Conservation (phyloP, 1,140 invertebrate genomes). For the Drosophila bifasciata region DNA sequence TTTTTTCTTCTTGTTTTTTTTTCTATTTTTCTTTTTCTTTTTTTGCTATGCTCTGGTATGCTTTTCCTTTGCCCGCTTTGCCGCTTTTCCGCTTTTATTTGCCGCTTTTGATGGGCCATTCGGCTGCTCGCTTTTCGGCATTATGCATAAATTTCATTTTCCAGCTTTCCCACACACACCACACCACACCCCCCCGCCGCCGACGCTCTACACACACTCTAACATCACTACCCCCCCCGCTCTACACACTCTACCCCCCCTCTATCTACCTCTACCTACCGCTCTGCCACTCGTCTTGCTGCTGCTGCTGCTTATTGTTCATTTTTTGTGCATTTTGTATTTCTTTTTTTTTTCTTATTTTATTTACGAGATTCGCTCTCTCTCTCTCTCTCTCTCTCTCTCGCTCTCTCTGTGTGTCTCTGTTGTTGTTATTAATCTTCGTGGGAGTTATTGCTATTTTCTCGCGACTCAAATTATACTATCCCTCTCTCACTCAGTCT, state of each 20-base stretch:
- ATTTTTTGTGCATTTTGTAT: constrained; percentile 77
- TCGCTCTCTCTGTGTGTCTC: no score
- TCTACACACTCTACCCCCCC: no score
- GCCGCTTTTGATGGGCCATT: constrained; percentile 71
- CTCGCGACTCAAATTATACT: constrained; percentile 2
- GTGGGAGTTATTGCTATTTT: constrained; percentile 80
- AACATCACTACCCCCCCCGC: no score
- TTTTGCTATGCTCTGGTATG: no score
- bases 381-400: no score
- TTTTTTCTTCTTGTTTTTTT: constrained; percentile 35
- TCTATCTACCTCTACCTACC: background rate
- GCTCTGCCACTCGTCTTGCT: no score
- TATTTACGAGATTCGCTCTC: constrained; percentile 61
- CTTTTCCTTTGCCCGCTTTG: no score
- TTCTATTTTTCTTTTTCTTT: constrained; percentile 31
- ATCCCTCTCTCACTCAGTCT: constrained; percentile 20
- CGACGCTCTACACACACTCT: no score
- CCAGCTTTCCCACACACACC: constrained; percentile 11
- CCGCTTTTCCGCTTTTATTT: constrained; percentile 64
- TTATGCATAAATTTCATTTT: constrained; percentile 81
- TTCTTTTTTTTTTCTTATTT: constrained; percentile 66
- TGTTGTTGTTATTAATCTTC: constrained; percentile 78
- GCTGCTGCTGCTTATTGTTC: no score
- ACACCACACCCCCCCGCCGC: no score
- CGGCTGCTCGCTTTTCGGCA: constrained; percentile 56